Base-by-base conservation (phyloP, 2,113 vertebrate genomes). In the Brachyhypopomus occidentalis region DNA sequence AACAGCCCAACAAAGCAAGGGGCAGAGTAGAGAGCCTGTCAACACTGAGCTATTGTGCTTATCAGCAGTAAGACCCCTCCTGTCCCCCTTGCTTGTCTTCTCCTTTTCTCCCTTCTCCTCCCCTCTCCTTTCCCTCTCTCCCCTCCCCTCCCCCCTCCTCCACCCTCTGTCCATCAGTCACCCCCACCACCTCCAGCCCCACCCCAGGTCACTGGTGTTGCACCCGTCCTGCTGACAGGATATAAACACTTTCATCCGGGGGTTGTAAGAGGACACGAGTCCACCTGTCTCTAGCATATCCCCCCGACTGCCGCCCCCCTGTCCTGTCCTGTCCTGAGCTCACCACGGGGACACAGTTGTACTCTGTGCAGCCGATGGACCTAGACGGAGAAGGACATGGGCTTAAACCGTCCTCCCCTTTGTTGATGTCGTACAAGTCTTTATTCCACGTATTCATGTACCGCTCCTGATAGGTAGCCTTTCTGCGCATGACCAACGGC, bases 1-100 rank as follows among this genome's bases (percentile, higher is more conserved):
- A 90, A 87, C 84, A 88, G 83, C 82, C 77, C 87, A 91, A 93
- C 91, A 94, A 94, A 87, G 85, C 86, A 64, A 78, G 83, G 70
- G 79, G 81, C 73, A 58, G 75, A 67, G 59, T 52, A 4, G 73
- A 67, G 52, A 77, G 82, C 72, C 80, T 81, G 86, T 81, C 76
- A 81, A 83, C 80, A 83, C 84, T 78, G 55, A 76, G 85, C 86
- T 84, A 84, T 89, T 89, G 87, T 90, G 75, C 72, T 79, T 75
- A 72, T 81, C 69, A 80, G 56, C 72, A 76, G 64, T 80, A 27
- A 83, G 71, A 70, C 59, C 69, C 66, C 60, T 36, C 67, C 16
- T 75, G 62, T 81, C 79, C 79, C 66, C 72, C 62, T 17, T 52
- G 63, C 52, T 45, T 76, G 55, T 75, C 75, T 58, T 23, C 25